A percentile compares a stretch with the other conserved stretches of the same genome.
Conservation (phyloP, 2,888 invertebrate genomes). For the Drosophila demipolita region DNA sequence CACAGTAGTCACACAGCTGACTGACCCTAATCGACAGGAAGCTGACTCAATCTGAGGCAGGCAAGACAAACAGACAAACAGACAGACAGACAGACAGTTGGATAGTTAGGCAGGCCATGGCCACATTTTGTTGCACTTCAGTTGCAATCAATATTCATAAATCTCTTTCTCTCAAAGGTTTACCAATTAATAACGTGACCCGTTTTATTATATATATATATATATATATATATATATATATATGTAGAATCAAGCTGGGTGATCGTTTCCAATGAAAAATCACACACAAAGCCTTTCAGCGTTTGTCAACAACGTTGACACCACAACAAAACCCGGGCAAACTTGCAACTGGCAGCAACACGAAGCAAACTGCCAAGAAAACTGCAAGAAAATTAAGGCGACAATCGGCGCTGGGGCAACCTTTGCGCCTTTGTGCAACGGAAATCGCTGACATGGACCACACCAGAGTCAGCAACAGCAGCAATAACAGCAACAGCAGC, state of each 20-base stretch:
- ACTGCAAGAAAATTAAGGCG: slow-evolving; percentile 81
- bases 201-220: slow-evolving; percentile 52
- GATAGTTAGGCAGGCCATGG: slow-evolving; percentile 41
- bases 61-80: background rate
- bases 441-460: slow-evolving; percentile 83
- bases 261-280: slow-evolving; percentile 80
- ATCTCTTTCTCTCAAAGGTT: slow-evolving; percentile 68
- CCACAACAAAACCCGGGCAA: slow-evolving; percentile 38
- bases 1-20: slow-evolving; percentile 62
- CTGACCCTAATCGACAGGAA: slow-evolving; percentile 80
- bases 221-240: background rate
- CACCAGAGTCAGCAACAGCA: slow-evolving; percentile 57
- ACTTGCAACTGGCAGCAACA: slow-evolving; percentile 57
- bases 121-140: slow-evolving; percentile 65
- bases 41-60: slow-evolving; percentile 75
- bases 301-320: slow-evolving; percentile 76
- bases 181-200: slow-evolving; percentile 81
- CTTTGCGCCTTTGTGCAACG: slow-evolving; percentile 81
- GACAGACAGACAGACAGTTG: slow-evolving; percentile 3
- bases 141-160: slow-evolving; percentile 80
- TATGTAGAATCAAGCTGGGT: slow-evolving; percentile 74
- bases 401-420: slow-evolving; percentile 72
- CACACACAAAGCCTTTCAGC: slow-evolving; percentile 79
- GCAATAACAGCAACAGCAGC: slow-evolving; percentile 9
- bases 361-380: slow-evolving; percentile 73